A percentile compares a stretch with the other conserved stretches of the same genome.
Evolutionary conservation across 2,113 vertebrate genomes (phyloP).

Genomic region (Philantomba maxwellii): DNA sequence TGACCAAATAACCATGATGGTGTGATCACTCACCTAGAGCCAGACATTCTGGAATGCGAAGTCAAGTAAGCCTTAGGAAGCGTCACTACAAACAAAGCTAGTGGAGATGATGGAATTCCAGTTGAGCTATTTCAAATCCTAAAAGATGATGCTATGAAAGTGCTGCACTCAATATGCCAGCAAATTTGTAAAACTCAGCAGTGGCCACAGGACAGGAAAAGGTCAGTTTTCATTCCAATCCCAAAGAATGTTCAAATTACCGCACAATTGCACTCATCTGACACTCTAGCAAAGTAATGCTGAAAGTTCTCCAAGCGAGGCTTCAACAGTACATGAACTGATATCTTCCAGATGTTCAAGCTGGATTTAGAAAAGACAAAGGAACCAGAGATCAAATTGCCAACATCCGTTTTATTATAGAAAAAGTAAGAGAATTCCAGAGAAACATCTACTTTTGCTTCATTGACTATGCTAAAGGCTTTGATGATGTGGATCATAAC

Average conservation of each 20-base stretch:
- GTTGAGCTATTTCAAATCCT: background rate
- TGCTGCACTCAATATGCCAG: background rate
- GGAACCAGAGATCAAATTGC: background rate
- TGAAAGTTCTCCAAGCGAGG: fast-evolving
- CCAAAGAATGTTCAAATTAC: background rate
- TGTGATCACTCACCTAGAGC: background rate
- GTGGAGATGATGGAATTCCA: background rate
- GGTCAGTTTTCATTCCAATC: background rate
- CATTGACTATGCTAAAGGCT: background rate
- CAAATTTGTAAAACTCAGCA: background rate
- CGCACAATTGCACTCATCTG: fast-evolving
- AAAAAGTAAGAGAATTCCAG: background rate
- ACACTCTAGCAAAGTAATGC: background rate
- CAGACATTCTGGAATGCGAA: background rate
- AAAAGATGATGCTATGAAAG: background rate
- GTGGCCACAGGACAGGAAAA: background rate
- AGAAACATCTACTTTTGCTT: background rate
- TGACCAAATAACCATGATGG: background rate
- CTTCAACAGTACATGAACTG: background rate
- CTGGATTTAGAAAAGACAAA: background rate
- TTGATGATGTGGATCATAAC: background rate
- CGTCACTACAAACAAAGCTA: background rate
- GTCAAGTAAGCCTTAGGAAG: background rate
- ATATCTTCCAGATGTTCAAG: background rate
- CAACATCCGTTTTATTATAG: background rate